phyloP scores from a whole-genome alignment of 1,140 invertebrate genomes.

The Drosophila ananassae region DNA sequence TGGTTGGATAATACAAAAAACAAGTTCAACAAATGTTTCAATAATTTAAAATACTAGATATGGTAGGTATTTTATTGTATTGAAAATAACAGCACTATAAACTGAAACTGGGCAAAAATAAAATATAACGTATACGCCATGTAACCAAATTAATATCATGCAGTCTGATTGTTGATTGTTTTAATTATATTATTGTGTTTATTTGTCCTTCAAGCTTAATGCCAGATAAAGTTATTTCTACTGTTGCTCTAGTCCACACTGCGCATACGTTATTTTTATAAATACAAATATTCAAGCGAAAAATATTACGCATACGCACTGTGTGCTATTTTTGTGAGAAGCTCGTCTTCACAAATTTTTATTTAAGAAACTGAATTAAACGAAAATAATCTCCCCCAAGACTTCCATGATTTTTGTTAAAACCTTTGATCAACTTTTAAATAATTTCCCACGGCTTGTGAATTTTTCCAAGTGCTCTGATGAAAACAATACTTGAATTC shows the following conservation, averaged over 20 bases:
- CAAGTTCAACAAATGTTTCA: not conserved
- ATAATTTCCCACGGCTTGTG: not conserved
- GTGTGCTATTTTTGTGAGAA: not conserved
- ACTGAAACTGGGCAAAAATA: not conserved
- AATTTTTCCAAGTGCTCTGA: conserved; percentile 14
- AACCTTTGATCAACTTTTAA: too few species aligned
- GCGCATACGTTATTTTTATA: conserved; percentile 1
- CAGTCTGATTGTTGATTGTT: not conserved
- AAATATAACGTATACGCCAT: conserved; percentile 25
- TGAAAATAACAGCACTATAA: not conserved
- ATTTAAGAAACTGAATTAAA: not conserved
- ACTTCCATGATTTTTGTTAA: too few species aligned
- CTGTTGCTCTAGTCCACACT: not conserved
- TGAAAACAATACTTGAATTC: conserved; percentile 7
- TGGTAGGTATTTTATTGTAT: not conserved
- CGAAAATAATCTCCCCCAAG: too few species aligned
- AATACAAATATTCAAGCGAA: not conserved
- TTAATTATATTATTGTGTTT: not conserved
- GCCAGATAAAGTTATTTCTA: not conserved
- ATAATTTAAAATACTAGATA: not conserved
- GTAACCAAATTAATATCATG: not conserved
- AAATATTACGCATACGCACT: conserved; percentile 23
- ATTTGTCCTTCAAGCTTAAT: not conserved
- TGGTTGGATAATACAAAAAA: not conserved
- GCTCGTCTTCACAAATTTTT: not conserved